phyloP scores from a whole-genome alignment of 2,888 invertebrate genomes.

The Yponomeuta plumbellus region DNA sequence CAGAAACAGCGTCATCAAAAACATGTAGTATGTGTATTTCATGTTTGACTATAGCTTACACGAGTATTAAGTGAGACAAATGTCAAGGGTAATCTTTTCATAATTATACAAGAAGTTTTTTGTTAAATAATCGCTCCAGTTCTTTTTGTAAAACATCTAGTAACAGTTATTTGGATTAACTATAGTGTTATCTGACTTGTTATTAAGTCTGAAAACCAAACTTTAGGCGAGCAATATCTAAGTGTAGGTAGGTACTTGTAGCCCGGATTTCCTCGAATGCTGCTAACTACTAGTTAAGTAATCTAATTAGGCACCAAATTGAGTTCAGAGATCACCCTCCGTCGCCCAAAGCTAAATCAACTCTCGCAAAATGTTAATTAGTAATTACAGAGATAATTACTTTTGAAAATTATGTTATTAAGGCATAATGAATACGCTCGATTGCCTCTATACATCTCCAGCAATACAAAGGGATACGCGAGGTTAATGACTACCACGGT shows the following conservation, averaged over 20 bases:
- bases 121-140: too few species aligned
- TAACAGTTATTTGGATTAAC: too few species aligned
- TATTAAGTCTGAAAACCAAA: too few species aligned
- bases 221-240: background rate
- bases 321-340: constrained; percentile 8
- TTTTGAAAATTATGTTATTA: constrained; percentile 53
- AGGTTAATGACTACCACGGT: constrained; percentile 3
- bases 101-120: too few species aligned
- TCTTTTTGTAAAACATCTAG: too few species aligned
- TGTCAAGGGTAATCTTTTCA: too few species aligned
- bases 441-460: constrained; percentile 16
- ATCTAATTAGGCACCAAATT: constrained; percentile 11
- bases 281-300: background rate
- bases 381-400: constrained; percentile 50
- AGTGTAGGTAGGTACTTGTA: background rate
- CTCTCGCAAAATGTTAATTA: constrained; percentile 11
- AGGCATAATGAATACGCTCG: constrained; percentile 37
- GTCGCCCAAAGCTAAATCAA: constrained; percentile 14
- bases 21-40: too few species aligned
- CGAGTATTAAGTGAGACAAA: too few species aligned
- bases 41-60: too few species aligned
- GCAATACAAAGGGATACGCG: constrained; percentile 8
- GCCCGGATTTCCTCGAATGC: background rate
- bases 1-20: too few species aligned
- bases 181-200: too few species aligned